A percentile compares a stretch with the other conserved stretches of the same genome.
phyloP scores from a whole-genome alignment of 30 jellyfish, hydroid and myxozoan species.

The Turritopsis rubra region DNA sequence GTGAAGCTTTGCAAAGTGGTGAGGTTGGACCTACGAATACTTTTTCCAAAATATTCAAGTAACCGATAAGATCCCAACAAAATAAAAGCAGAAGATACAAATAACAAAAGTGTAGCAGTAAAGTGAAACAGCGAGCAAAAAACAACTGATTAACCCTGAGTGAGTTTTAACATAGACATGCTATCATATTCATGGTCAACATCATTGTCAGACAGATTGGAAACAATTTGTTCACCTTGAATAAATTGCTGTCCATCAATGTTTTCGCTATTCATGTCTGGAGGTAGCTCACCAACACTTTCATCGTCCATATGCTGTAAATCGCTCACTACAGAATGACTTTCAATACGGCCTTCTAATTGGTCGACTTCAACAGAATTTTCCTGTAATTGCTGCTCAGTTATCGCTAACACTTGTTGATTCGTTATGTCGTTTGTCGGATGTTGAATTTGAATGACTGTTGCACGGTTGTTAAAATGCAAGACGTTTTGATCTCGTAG shows the following conservation, averaged over 20 bases:
- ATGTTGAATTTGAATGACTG: conserved; percentile 39
- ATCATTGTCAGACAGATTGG: conserved; percentile 7
- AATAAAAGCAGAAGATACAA: background rate
- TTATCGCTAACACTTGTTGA: conserved; percentile 13
- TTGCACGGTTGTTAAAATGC: conserved; percentile 35
- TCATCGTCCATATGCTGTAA: background rate
- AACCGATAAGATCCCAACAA: background rate
- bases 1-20: too few species aligned
- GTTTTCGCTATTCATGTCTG: background rate
- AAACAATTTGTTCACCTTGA: conserved; percentile 24
- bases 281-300: background rate
- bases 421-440: background rate
- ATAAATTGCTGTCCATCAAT: conserved; percentile 25
- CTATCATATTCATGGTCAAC: conserved; percentile 6
- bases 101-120: background rate
- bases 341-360: background rate
- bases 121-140: too few species aligned
- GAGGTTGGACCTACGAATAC: background rate
- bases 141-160: background rate
- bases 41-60: background rate
- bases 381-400: conserved; percentile 13
- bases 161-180: background rate
- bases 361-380: background rate
- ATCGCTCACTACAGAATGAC: background rate
- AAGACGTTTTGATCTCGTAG: conserved; percentile 21